Evolutionary conservation across 2,888 invertebrate species (phyloP).

Genomic region (Lysandra coridon): DNA sequence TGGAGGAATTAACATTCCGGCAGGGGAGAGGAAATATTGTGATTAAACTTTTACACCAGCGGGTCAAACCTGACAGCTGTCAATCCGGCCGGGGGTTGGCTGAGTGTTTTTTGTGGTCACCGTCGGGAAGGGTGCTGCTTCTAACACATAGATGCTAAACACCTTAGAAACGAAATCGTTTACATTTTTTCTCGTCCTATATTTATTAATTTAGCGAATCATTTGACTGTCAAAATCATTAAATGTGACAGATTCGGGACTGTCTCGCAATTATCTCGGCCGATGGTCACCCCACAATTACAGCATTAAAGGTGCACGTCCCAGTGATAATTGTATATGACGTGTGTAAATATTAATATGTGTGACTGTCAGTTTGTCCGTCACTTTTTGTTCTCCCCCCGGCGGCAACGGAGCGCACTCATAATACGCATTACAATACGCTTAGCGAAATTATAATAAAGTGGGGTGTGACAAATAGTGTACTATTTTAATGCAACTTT

Average conservation of each 20-base stretch:
- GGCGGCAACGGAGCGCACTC: slow-evolving; percentile 31
- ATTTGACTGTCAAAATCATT: neutral
- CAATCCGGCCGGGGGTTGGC: slow-evolving; percentile 61
- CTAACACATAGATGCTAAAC: neutral
- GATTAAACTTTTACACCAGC: slow-evolving; percentile 76
- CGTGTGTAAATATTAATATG: slow-evolving; percentile 58
- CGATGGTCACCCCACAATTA: slow-evolving; percentile 41
- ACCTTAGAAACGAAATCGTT: neutral
- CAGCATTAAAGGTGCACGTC: slow-evolving; percentile 46
- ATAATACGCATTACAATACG: slow-evolving; percentile 27
- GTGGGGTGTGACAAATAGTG: slow-evolving; percentile 24
- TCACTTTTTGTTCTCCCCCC: slow-evolving; percentile 44
- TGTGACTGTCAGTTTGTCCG: slow-evolving; percentile 50
- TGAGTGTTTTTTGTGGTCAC: slow-evolving; percentile 37
- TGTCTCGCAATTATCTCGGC: slow-evolving; percentile 9
- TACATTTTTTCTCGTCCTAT: neutral
- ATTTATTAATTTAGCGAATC: neutral
- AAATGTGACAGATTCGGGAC: neutral
- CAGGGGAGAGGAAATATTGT: slow-evolving; percentile 70
- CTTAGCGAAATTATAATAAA: slow-evolving; percentile 14
- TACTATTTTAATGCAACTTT: slow-evolving; percentile 16
- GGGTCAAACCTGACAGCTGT: slow-evolving; percentile 71
- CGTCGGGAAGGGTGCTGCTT: neutral
- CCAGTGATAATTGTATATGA: slow-evolving; percentile 56
- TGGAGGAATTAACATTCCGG: slow-evolving; percentile 64